Base-by-base conservation (phyloP, 1,140 invertebrate species). In the Asobara japonica region DNA sequence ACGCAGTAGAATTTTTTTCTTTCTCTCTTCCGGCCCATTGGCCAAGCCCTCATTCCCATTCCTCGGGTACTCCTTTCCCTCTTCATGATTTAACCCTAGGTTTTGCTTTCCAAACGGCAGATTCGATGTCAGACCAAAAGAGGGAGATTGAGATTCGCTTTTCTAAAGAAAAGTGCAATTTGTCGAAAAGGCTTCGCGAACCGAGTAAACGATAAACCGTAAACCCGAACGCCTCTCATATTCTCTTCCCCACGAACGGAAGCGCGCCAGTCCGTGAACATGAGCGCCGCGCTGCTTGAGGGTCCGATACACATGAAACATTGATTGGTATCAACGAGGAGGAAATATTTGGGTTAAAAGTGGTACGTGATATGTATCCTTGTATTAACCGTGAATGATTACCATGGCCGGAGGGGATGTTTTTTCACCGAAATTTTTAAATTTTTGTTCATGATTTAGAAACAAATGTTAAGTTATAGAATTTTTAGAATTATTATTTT, bases 1-100 rank as follows among this genome's bases (percentile, higher is more conserved):
- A 30, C 16, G 27, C 30, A 64, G 64, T 66, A 20, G 13, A 48
- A 22, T 27, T 68, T 64, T 64, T 41, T 36, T 41, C 27, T 61
- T 56, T 68, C 29, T 66, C 41, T 30, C 69, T 75, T 75, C 74
- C 74, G 65, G 65, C 60, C 70, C 74, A 75, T 75, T 75, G 74
- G 70, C 30, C 70, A 65, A 72, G 29, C 60, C 7, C 60, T 30
- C 25, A 10, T 62, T n/a, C 29, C 60, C 29, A 29, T 62, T 62
- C 20, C 70, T 45, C 56, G 60, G 61, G 31, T 22, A 33, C 56
- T 70, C 36, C 61, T 45, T 70, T 48, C 41, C 30, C 65, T 66
- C 61, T 67, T 70, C 65, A 71, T 72, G 74, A 75, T 75, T 75
- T 72, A 75, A 75, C 65, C 70, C 51, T 70, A 61, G 51, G 65